Evolutionary conservation across 1,140 invertebrate species (phyloP), one percentile per base, ranked within the genome.

Genomic region (Zaprionus tsacasi): DNA sequence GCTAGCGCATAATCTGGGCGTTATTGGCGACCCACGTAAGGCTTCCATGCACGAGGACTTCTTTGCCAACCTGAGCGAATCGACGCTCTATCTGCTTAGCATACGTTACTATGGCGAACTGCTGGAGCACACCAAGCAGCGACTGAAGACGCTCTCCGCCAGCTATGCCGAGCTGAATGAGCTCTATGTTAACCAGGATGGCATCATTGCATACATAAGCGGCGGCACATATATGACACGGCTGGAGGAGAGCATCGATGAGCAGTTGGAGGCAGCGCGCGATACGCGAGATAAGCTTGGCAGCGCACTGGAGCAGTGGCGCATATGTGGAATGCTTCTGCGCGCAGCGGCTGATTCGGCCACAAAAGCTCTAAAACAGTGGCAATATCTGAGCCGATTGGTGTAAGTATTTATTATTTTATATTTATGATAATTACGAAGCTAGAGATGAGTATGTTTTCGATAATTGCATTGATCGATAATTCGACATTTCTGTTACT

Each of bases 41-140:
- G 91, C 92, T 86, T 89, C 91, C 81, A 91, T 77, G 63, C 86
- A 92, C 79, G 92, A 92, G 86, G 92, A 92, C 64, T 92, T 92
- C 67, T 92, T 92, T 78, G 92, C 91, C 60, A 91, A 82, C 33
- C 60, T 92, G 45, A 92, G 91, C 58, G 83, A 90, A 76, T 86
- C 89, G 13, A 81, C 91, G 1, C 60, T 92, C 52, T 86, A 92
- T 69, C 59, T 89, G 43, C 81, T 89, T 25, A 78, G 78, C 60
- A 76, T 91, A 52, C 85, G 78, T 27, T 92, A 82, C 43, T 92
- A 91, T 50, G 79, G 75, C 0, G 92, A 92, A 45, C 66, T 92
- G 6, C 52, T 92, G 48, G 87, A 92, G 7, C 87, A 91, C 30
- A 91, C 79, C 8, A 91, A 81, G 56, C 65, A 76, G 43, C 79